Percentiles rank a stretch among this genome's conserved stretches.
Conservation (phyloP, 2,888 invertebrate species). For the Caenorhabditis sulstoni region DNA sequence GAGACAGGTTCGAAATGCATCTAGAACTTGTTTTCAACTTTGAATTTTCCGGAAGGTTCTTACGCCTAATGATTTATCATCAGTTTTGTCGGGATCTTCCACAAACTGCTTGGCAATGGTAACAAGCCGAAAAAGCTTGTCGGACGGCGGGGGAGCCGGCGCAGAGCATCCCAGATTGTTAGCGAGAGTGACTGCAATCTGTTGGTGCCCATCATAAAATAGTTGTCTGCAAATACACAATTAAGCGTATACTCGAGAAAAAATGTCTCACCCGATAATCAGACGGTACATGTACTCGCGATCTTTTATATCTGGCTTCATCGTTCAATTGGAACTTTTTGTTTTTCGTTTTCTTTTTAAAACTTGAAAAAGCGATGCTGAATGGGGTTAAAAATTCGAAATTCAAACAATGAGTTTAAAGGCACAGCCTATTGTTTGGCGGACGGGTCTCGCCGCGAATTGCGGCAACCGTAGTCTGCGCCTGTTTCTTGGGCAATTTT, state of each 20-base stretch:
- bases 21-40: conserved; percentile 48
- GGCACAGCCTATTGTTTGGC: conserved; percentile 34
- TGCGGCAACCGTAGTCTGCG: conserved; percentile 5
- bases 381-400: too few species aligned
- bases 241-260: conserved; percentile 1
- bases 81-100: conserved; percentile 77
- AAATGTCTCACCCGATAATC: conserved; percentile 88
- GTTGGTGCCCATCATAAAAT: conserved; percentile 96
- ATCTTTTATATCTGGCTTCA: conserved; percentile 86
- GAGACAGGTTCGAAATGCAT: conserved; percentile 69
- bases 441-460: conserved; percentile 44
- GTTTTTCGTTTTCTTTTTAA: too few species aligned
- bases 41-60: background rate
- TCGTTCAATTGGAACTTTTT: conserved; percentile 18
- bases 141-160: conserved; percentile 95
- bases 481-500: too few species aligned
- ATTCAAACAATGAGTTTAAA: conserved; percentile 20
- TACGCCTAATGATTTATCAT: conserved; percentile 65
- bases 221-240: conserved; percentile 87
- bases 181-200: conserved; percentile 90
- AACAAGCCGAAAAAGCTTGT: conserved; percentile 87
- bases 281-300: conserved; percentile 91
- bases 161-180: conserved; percentile 89
- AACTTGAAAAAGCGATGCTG: too few species aligned
- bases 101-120: conserved; percentile 78